Evolutionary conservation across 2,888 invertebrate genomes (phyloP).

Genomic region (Phaedon cochleariae): DNA sequence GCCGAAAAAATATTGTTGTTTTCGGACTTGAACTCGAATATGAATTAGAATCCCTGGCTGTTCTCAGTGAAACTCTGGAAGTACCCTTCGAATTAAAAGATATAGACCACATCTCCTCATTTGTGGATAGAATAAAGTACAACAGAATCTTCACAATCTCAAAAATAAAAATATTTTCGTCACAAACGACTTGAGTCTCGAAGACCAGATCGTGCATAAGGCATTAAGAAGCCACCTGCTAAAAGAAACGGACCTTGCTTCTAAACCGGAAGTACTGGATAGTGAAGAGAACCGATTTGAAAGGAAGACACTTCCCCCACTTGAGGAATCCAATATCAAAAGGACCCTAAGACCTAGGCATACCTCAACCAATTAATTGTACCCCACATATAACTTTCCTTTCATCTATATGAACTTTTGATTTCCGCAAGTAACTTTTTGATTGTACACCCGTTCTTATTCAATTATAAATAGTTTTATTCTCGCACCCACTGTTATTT

Average conservation of each 20-base stretch:
- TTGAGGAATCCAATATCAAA: neutral
- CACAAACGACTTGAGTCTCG: neutral
- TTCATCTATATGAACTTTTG: neutral
- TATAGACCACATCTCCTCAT: slow-evolving; percentile 7
- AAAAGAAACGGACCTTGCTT: slow-evolving; percentile 1
- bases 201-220: slow-evolving; percentile 5
- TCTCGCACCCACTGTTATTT: neutral
- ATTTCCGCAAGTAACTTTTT: neutral
- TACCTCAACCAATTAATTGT: too few species aligned
- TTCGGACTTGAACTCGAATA: slow-evolving; percentile 1
- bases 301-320: neutral
- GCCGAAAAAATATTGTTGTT: neutral
- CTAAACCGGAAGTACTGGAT: slow-evolving; percentile 5
- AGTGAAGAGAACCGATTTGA: neutral
- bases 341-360: neutral
- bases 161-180: slow-evolving; percentile 2
- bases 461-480: neutral
- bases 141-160: slow-evolving; percentile 1
- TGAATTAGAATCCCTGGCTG: neutral
- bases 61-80: neutral
- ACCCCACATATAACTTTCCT: too few species aligned
- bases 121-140: slow-evolving; percentile 1
- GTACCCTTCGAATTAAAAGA: slow-evolving; percentile 1
- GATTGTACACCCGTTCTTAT: neutral
- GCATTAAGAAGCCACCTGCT: neutral